Percentiles rank a stretch among this genome's conserved stretches.
These are phyloP conservation scores for Zophobas morio DNA, from an alignment of 1,140 invertebrate genomes.

Conservation along the genomic window DNA sequence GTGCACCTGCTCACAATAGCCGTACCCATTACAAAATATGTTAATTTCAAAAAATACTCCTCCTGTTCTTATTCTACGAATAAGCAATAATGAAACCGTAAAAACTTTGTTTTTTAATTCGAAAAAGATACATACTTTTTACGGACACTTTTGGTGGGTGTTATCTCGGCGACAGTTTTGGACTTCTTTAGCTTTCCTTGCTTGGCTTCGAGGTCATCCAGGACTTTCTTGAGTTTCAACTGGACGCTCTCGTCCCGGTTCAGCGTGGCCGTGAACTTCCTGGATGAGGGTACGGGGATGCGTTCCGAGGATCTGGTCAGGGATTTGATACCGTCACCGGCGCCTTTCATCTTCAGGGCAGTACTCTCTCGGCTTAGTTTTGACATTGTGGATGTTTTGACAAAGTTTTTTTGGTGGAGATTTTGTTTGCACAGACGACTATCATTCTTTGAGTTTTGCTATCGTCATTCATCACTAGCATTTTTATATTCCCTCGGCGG, in stretches of 20 bases:
- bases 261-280: conserved; percentile 53
- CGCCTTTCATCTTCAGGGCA: conserved; percentile 49
- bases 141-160: conserved; percentile 51
- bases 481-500: too few relatives aligned
- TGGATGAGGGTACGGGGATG: conserved; percentile 52
- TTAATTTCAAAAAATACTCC: too few relatives aligned
- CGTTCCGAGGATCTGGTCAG: conserved; percentile 38
- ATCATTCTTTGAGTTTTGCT: not conserved
- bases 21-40: too few relatives aligned
- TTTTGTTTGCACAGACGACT: not conserved
- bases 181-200: conserved; percentile 48
- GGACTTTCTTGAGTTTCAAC: conserved; percentile 50
- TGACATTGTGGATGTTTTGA: conserved; percentile 21
- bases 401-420: conserved; percentile 1
- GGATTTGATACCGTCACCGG: conserved; percentile 53
- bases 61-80: not conserved
- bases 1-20: too few relatives aligned
- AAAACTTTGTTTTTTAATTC: conserved; percentile 17
- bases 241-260: conserved; percentile 47
- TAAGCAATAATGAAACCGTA: not conserved
- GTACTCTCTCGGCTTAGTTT: conserved; percentile 22
- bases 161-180: conserved; percentile 57
- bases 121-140: conserved; percentile 27
- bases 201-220: conserved; percentile 46
- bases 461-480: too few relatives aligned